phyloP scores from a whole-genome alignment of 2,888 invertebrate genomes.

The Atrina japonica region DNA sequence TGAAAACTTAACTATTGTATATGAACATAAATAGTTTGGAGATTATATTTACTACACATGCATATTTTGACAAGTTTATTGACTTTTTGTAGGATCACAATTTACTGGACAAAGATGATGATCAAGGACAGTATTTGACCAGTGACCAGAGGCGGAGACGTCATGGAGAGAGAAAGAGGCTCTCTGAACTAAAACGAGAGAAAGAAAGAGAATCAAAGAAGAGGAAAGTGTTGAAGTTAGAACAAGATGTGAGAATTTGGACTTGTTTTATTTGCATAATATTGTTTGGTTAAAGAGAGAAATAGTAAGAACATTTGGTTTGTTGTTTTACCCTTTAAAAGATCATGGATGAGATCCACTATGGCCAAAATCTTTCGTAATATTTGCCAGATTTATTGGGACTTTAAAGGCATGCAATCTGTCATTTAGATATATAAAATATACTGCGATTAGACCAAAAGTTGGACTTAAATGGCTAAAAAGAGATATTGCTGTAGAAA shows the following conservation, averaged over 20 bases:
- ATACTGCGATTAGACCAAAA: too few species aligned
- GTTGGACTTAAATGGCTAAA: too few species aligned
- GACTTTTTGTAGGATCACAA: conserved; percentile 77
- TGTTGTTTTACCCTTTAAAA: too few species aligned
- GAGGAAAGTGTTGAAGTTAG: conserved; percentile 86
- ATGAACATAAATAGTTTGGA: too few species aligned
- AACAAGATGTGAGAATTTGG: conserved; percentile 64
- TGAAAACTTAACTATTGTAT: too few species aligned
- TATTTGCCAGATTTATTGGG: too few species aligned
- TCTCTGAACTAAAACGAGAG: conserved; percentile 89
- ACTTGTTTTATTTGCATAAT: too few species aligned
- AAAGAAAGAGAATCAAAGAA: conserved; percentile 86
- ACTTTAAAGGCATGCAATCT: too few species aligned
- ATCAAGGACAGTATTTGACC: conserved; percentile 58
- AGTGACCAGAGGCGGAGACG: conserved; percentile 88
- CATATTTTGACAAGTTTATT: too few species aligned
- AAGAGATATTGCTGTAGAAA: too few species aligned
- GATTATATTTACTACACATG: too few species aligned
- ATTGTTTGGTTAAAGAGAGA: neutral
- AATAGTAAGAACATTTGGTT: neutral
- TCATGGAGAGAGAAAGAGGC: conserved; percentile 93
- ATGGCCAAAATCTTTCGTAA: neutral
- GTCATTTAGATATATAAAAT: neutral
- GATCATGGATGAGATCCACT: neutral
- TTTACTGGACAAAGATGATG: conserved; percentile 67